Conservation (phyloP, 1,140 invertebrate species). For the Chrysopa pallens region DNA sequence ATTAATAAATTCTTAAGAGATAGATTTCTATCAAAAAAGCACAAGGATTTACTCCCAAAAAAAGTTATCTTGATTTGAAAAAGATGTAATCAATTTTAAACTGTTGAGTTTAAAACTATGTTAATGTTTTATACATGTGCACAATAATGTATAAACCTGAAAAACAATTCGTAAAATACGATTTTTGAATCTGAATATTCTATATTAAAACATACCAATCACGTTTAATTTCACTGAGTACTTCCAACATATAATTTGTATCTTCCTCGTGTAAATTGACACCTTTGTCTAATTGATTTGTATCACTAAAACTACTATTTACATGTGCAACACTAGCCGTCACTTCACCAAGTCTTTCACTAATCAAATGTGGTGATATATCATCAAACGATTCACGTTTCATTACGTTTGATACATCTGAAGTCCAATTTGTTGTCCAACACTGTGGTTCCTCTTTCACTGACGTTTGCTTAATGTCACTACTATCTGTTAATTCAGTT, state of each 20-base stretch:
- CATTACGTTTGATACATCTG: not conserved
- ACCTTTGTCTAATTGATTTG: conserved; percentile 2
- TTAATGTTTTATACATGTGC: too few relatives aligned
- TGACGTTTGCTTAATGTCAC: not conserved
- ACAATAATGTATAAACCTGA: too few relatives aligned
- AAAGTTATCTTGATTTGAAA: too few relatives aligned
- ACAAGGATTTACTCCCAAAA: too few relatives aligned
- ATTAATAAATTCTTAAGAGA: too few relatives aligned
- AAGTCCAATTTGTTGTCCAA: not conserved
- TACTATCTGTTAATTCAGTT: not conserved
- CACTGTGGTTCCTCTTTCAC: not conserved
- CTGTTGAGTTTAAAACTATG: too few relatives aligned
- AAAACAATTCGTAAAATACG: too few relatives aligned
- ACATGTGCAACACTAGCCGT: not conserved
- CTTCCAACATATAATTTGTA: conserved; percentile 12
- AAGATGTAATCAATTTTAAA: too few relatives aligned
- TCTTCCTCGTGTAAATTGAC: conserved; percentile 1
- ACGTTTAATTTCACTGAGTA: conserved; percentile 18
- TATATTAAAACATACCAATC: conserved; percentile 5
- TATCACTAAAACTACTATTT: not conserved
- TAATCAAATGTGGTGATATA: not conserved
- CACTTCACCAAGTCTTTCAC: not conserved
- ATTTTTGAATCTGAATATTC: too few relatives aligned
- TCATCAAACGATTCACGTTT: not conserved
- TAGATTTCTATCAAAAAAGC: too few relatives aligned